phyloP scores from a whole-genome alignment of 2,113 vertebrate genomes.

The Hypomesus transpacificus region DNA sequence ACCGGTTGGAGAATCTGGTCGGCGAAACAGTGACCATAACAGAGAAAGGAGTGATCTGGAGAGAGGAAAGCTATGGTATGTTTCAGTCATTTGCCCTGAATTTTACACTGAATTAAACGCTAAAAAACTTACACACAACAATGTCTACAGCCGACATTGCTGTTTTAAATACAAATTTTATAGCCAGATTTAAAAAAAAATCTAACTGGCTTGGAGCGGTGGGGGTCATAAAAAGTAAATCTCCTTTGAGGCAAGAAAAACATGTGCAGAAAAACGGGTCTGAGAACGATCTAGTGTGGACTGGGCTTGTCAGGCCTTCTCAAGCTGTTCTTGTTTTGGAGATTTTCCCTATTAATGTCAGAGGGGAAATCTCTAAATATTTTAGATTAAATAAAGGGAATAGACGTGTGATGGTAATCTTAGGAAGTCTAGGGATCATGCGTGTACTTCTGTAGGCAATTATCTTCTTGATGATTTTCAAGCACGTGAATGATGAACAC shows the following conservation, averaged over 20 bases:
- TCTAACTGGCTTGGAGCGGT: slow-evolving; percentile 22
- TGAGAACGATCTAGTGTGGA: slow-evolving; percentile 16
- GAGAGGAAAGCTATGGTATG: slow-evolving; percentile 72
- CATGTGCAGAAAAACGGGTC: slow-evolving; percentile 52
- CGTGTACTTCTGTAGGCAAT: no score
- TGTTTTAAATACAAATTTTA: neutral
- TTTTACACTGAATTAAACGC: neutral
- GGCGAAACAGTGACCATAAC: slow-evolving; percentile 39
- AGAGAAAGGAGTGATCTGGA: slow-evolving; percentile 53
- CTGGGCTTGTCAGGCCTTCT: slow-evolving; percentile 44
- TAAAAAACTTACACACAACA: no score
- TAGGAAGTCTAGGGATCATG: no score
- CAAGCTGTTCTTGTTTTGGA: neutral
- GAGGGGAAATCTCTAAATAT: no score
- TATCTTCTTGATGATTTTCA: no score
- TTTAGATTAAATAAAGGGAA: no score
- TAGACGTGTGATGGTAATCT: no score
- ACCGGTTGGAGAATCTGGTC: slow-evolving; percentile 43
- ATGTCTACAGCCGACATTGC: no score
- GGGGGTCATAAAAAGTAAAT: slow-evolving; percentile 50
- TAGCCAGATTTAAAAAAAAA: slow-evolving; percentile 26
- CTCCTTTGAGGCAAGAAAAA: slow-evolving; percentile 22
- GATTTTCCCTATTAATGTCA: slow-evolving; percentile 1
- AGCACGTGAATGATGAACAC: no score
- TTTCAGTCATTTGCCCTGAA: slow-evolving; percentile 42